A percentile compares a stretch with the other conserved stretches of the same genome.
Conservation (phyloP, 2,797 vertebrate genomes). For the Bufotes viridis region DNA sequence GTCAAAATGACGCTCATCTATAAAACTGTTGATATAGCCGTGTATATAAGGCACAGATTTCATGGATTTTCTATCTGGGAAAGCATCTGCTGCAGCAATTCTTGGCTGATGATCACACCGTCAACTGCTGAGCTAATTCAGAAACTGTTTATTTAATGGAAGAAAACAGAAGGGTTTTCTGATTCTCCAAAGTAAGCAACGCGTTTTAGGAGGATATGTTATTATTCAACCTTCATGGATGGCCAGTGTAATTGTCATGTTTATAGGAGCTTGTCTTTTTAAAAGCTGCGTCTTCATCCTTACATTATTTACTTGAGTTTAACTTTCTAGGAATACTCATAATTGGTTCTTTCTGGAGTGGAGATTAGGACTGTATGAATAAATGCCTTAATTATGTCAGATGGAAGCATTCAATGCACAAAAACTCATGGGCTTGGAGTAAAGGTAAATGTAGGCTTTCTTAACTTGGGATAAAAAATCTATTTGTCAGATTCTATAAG, state of each 20-base stretch:
- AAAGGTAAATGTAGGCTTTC: not conserved
- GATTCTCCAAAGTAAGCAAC: constrained; percentile 4
- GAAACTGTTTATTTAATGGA: constrained; percentile 55
- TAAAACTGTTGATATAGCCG: not conserved
- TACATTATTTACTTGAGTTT: not conserved
- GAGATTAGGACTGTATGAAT: not conserved
- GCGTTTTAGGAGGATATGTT: constrained; percentile 25
- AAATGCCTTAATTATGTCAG: not conserved
- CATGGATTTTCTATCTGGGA: constrained; percentile 28
- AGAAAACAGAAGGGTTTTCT: constrained; percentile 57
- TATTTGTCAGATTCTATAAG: too few species aligned
- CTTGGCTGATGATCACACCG: constrained; percentile 18
- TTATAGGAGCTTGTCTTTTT: constrained; percentile 7
- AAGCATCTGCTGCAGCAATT: constrained; percentile 52
- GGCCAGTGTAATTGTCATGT: constrained; percentile 36
- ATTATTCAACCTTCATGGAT: constrained; percentile 57
- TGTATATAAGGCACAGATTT: constrained; percentile 23
- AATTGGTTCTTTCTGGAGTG: not conserved
- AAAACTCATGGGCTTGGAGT: not conserved
- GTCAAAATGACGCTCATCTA: not conserved
- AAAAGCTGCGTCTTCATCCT: not conserved
- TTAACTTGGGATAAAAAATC: too few species aligned
- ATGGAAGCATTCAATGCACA: not conserved
- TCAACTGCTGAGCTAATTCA: constrained; percentile 54
- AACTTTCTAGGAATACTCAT: constrained; percentile 9